phyloP scores from a whole-genome alignment of 1,140 invertebrate genomes.

The Carposina sasakii region DNA sequence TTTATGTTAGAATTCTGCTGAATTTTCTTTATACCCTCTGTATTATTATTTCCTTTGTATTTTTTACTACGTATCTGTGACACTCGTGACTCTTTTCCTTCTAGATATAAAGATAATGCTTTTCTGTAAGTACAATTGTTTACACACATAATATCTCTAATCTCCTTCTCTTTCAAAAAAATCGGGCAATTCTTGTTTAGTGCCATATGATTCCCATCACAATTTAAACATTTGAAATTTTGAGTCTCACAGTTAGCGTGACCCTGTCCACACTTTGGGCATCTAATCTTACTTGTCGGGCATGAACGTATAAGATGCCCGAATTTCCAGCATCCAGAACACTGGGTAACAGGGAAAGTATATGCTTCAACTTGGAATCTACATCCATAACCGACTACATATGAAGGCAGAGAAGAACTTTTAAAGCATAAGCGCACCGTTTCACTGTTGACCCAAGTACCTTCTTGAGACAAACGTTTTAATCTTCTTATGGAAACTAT shows the following conservation, averaged over 20 bases:
- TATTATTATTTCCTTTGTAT: no score
- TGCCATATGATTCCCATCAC: slow-evolving; percentile 4
- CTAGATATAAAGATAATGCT: no score
- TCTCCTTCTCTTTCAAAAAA: neutral
- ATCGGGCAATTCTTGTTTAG: neutral
- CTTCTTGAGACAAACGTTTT: slow-evolving; percentile 14
- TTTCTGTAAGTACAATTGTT: no score
- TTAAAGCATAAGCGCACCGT: slow-evolving; percentile 24
- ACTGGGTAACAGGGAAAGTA: slow-evolving; percentile 25
- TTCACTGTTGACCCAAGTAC: slow-evolving; percentile 23
- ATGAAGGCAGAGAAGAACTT: slow-evolving; percentile 18
- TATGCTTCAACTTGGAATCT: slow-evolving; percentile 19
- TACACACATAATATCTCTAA: no score
- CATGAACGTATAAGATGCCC: neutral
- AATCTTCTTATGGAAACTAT: slow-evolving; percentile 21
- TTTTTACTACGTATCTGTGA: no score
- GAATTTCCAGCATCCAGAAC: slow-evolving; percentile 23
- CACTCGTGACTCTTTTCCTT: no score
- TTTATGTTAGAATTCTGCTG: no score
- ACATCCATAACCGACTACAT: slow-evolving; percentile 21
- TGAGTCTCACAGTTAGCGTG: slow-evolving; percentile 5
- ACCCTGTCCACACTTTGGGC: slow-evolving; percentile 3
- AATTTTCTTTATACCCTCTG: no score
- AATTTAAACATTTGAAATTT: slow-evolving; percentile 3
- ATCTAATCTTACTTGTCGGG: neutral